These are phyloP conservation scores for Capricornis sumatraensis DNA, from an alignment of 2,113 vertebrate species.

Conservation along the genomic window DNA sequence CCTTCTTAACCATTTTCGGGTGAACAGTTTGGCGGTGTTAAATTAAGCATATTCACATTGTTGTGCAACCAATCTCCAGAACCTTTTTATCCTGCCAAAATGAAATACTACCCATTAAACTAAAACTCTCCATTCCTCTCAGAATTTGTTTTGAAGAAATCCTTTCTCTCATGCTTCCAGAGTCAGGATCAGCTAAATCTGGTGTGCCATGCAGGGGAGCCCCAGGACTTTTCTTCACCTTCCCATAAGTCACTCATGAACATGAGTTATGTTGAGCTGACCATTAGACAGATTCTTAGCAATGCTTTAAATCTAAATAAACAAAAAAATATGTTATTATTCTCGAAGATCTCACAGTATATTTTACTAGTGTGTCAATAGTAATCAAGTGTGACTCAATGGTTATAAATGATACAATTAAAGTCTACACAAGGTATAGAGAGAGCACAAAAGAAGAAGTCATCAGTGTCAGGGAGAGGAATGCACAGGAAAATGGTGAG, in stretches of 20 bases:
- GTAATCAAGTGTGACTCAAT: background rate
- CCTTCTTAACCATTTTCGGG: background rate
- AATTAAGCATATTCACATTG: background rate
- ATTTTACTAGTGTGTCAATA: background rate
- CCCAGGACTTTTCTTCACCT: background rate
- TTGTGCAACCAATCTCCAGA: background rate
- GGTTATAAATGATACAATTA: background rate
- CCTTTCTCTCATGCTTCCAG: background rate
- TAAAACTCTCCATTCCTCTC: background rate
- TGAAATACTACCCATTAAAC: background rate
- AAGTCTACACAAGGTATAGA: background rate
- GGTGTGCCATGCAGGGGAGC: background rate
- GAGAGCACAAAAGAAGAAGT: background rate
- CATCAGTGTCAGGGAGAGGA: background rate
- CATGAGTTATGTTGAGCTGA: background rate
- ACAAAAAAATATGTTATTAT: background rate
- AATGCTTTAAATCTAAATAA: background rate
- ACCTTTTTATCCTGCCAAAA: background rate
- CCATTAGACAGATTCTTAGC: background rate
- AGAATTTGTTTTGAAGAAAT: background rate
- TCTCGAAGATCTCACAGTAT: background rate
- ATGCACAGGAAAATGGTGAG: background rate
- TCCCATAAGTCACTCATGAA: background rate
- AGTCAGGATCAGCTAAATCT: background rate
- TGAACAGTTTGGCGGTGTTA: background rate